These are phyloP conservation scores for Tetramorium bicarinatum DNA, from an alignment of 2,888 invertebrate genomes.

Conservation along the genomic window DNA sequence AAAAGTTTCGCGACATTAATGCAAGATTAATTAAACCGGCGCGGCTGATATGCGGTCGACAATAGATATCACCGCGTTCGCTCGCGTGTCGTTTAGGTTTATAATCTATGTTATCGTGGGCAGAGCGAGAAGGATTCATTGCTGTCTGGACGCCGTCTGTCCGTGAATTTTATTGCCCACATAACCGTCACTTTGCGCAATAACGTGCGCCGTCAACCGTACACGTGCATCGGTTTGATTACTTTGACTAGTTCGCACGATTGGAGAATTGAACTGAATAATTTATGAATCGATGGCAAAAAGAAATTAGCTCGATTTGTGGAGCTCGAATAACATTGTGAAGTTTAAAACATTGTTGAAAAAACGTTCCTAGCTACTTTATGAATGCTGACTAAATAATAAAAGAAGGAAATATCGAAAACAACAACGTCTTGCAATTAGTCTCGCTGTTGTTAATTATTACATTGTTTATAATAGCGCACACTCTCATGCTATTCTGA, in stretches of 20 bases:
- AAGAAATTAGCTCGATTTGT: background rate
- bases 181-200: slow-evolving; percentile 70
- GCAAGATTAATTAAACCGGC: background rate
- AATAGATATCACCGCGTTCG: background rate
- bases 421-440: background rate
- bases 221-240: slow-evolving; percentile 1
- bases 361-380: background rate
- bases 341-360: background rate
- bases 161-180: slow-evolving; percentile 70
- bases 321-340: background rate
- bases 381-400: background rate
- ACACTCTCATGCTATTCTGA: background rate
- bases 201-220: slow-evolving; percentile 53
- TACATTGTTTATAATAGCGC: background rate
- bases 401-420: background rate
- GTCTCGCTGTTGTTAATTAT: background rate
- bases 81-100: slow-evolving; percentile 38
- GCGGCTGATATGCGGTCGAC: background rate
- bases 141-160: slow-evolving; percentile 76
- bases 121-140: slow-evolving; percentile 36
- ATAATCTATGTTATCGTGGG: slow-evolving; percentile 66
- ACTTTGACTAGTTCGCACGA: slow-evolving; percentile 27
- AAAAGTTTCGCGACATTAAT: background rate
- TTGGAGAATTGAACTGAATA: slow-evolving; percentile 19
- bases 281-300: slow-evolving; percentile 23